Evolutionary conservation across 2,113 vertebrate genomes (phyloP), one percentile per base, ranked within the genome.

Genomic region (Phainopepla nitens): DNA sequence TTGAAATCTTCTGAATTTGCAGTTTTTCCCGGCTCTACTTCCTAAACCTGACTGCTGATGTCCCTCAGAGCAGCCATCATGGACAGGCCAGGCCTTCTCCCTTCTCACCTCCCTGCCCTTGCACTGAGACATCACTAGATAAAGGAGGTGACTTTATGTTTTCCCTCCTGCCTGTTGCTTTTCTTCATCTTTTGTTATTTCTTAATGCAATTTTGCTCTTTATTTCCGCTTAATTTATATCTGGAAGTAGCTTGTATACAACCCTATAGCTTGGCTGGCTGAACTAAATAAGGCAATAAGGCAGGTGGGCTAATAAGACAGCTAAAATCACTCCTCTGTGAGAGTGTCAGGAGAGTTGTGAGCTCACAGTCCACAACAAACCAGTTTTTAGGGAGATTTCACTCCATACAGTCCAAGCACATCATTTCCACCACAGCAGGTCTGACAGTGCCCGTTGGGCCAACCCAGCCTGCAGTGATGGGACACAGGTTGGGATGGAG

Each of bases 401-500:
- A 7, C 31, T 54, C 31, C 17, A 0, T 17, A 3, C 15, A 7
- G 33, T 19, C 35, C 33, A 18, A 50, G 39, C 39, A 23, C 41
- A 20, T 13, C 45, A 5, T 4, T 29, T 18, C 6, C 60, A 68
- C 16, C 24, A 9, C 31, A 15, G 42, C 6, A 2, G 17, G 4
- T 20, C 29, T 15, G 70, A 13, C 50, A 36, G 19, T 7, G 42
- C 73, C 31, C 5, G 3, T 6, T 23, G 42, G 36, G 33, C 41
- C 5, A 5, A 2, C 51, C 47, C 3, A 3, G 41, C 21, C 50
- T 60, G 42, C 13, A 13, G 47, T 17, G 47, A 17, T 11, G 58
- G 53, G 31, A 68, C 31, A 18, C 1, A 1, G 0, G 0, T 4
- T 45, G 31, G 45, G 16, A 15, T 36, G 49, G 69, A 69, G n/a